Evolutionary conservation across 2,888 invertebrate genomes (phyloP).

Genomic region (Thereva unica): DNA sequence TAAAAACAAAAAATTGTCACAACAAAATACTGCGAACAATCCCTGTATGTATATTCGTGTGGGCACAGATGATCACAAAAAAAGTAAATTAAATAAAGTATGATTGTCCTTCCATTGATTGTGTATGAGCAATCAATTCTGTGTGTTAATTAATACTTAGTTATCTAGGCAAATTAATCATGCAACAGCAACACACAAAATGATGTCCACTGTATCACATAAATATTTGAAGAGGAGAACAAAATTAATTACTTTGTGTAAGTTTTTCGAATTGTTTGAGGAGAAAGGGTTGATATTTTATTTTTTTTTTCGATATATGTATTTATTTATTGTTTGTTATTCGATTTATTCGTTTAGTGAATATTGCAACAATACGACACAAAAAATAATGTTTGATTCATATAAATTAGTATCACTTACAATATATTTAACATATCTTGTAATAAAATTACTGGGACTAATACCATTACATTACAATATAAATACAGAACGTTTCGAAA

Average conservation of each 20-base stretch:
- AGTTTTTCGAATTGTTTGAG: neutral
- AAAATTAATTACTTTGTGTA: neutral
- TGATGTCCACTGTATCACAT: slow-evolving; percentile 1
- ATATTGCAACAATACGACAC: neutral
- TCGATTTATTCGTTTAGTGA: too few relatives aligned
- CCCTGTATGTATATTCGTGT: too few relatives aligned
- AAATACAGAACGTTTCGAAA: slow-evolving; percentile 28
- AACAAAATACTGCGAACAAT: too few relatives aligned
- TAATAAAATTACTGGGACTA: slow-evolving; percentile 19
- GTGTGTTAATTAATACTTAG: slow-evolving; percentile 6
- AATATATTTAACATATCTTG: slow-evolving; percentile 1
- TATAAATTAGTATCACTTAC: neutral
- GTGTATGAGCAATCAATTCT: neutral
- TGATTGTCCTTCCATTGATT: too few relatives aligned
- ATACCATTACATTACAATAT: slow-evolving; percentile 28
- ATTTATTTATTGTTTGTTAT: neutral
- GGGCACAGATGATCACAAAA: too few relatives aligned
- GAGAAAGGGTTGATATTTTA: too few relatives aligned
- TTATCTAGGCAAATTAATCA: slow-evolving; percentile 15
- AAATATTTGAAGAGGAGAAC: slow-evolving; percentile 1
- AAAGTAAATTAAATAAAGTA: too few relatives aligned
- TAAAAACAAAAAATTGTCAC: too few relatives aligned
- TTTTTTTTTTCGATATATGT: neutral
- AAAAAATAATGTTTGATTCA: neutral
- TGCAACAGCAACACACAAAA: neutral